These are phyloP conservation scores for Chionis minor DNA, from an alignment of 2,113 vertebrate genomes.

Conservation along the genomic window DNA sequence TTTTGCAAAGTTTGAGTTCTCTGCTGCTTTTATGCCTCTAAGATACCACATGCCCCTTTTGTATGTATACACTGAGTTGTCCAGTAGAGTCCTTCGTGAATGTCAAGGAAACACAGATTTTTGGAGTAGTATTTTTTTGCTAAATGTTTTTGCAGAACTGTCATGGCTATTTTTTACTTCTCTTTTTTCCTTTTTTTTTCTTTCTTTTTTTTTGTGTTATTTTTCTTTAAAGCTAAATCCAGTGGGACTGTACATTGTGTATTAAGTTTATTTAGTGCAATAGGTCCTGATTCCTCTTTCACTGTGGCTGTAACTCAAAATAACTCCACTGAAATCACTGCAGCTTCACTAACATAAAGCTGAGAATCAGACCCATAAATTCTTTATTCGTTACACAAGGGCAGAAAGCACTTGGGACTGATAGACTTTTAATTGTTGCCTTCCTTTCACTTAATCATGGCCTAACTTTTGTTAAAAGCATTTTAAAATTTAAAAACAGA, in stretches of 20 bases:
- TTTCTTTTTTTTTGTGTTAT: neutral
- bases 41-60: neutral
- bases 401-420: neutral
- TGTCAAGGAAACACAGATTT: neutral
- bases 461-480: neutral
- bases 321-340: neutral
- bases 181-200: no score
- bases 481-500: neutral
- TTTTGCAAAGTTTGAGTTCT: neutral
- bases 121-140: neutral
- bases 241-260: neutral
- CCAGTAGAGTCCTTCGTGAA: neutral
- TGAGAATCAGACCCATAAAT: neutral
- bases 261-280: neutral
- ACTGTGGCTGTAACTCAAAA: neutral
- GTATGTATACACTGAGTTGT: neutral
- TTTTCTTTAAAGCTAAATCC: neutral
- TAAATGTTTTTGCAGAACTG: neutral
- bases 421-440: neutral
- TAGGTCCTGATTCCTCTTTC: neutral
- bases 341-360: neutral
- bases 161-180: neutral
- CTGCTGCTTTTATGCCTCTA: neutral
- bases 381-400: neutral
- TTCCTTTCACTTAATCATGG: neutral